These are phyloP conservation scores for Pseudochirops corinnae DNA, from an alignment of 2,797 vertebrate genomes.

Conservation along the genomic window DNA sequence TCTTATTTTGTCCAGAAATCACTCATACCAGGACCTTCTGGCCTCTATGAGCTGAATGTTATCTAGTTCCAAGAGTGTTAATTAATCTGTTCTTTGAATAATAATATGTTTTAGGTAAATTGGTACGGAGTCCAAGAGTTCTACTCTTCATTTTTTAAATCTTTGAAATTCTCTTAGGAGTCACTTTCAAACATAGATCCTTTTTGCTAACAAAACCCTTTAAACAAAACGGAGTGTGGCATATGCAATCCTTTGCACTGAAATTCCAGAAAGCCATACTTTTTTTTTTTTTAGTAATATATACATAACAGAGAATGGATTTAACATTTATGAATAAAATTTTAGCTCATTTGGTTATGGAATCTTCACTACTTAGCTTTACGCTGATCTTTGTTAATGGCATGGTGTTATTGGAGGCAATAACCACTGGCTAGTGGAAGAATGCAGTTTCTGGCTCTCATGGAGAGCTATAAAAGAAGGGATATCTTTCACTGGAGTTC, in stretches of 20 bases:
- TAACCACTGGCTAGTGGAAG: neutral
- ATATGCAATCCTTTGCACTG: neutral
- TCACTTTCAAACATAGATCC: neutral
- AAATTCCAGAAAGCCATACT: neutral
- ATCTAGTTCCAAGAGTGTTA: slow-evolving; percentile 53
- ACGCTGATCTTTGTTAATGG: neutral
- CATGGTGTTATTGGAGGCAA: neutral
- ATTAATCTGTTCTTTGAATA: slow-evolving; percentile 66
- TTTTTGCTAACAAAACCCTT: neutral
- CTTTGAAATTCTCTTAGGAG: neutral
- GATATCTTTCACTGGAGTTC: neutral
- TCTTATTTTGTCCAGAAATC: slow-evolving; percentile 50
- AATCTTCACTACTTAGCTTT: neutral
- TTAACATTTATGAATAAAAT: slow-evolving; percentile 6
- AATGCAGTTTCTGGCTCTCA: neutral
- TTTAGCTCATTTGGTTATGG: neutral
- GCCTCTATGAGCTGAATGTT: slow-evolving; percentile 37
- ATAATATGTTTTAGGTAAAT: slow-evolving; percentile 55
- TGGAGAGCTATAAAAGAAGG: neutral
- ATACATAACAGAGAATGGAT: slow-evolving; percentile 38
- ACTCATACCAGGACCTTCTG: slow-evolving; percentile 21
- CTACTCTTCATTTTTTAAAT: slow-evolving; percentile 28
- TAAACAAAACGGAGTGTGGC: neutral
- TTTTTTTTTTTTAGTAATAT: neutral
- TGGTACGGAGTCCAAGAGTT: slow-evolving; percentile 16